A percentile compares a stretch with the other conserved stretches of the same genome.
Conservation (phyloP, 2,888 invertebrate species). For the Drosophila anomelani region DNA sequence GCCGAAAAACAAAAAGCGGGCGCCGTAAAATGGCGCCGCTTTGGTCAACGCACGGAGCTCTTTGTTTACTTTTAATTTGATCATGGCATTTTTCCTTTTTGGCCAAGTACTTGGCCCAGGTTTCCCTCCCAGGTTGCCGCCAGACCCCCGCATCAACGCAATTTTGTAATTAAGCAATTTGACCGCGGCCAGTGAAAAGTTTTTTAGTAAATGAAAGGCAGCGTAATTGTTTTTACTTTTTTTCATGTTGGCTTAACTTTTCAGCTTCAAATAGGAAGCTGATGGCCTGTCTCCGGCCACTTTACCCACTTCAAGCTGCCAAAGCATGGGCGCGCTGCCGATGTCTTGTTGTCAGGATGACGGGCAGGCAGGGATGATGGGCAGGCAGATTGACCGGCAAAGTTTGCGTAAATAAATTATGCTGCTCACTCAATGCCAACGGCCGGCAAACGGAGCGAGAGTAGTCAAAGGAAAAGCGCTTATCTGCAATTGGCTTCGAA, state of each 20-base stretch:
- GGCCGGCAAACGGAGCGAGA: slow-evolving; percentile 32
- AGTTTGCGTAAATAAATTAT: slow-evolving; percentile 62
- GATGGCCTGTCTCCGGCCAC: slow-evolving; percentile 38
- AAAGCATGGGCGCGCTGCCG: slow-evolving; percentile 15
- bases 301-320: slow-evolving; percentile 48
- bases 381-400: slow-evolving; percentile 38
- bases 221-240: slow-evolving; percentile 58
- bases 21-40: slow-evolving; percentile 74
- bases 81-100: slow-evolving; percentile 53
- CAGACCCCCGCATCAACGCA: slow-evolving; percentile 55
- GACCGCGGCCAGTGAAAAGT: slow-evolving; percentile 73
- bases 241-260: slow-evolving; percentile 2
- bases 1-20: slow-evolving; percentile 54
- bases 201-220: slow-evolving; percentile 75
- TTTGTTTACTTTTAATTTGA: slow-evolving; percentile 81
- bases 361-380: slow-evolving; percentile 28
- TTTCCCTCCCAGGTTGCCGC: slow-evolving; percentile 48
- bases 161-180: slow-evolving; percentile 83
- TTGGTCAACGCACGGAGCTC: slow-evolving; percentile 72
- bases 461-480: slow-evolving; percentile 64
- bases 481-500: slow-evolving; percentile 75
- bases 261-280: slow-evolving; percentile 30
- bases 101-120: slow-evolving; percentile 51
- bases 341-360: slow-evolving; percentile 30
- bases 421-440: slow-evolving; percentile 39